phyloP scores from a whole-genome alignment of 2,113 vertebrate species.

The Corvus moneduloides region DNA sequence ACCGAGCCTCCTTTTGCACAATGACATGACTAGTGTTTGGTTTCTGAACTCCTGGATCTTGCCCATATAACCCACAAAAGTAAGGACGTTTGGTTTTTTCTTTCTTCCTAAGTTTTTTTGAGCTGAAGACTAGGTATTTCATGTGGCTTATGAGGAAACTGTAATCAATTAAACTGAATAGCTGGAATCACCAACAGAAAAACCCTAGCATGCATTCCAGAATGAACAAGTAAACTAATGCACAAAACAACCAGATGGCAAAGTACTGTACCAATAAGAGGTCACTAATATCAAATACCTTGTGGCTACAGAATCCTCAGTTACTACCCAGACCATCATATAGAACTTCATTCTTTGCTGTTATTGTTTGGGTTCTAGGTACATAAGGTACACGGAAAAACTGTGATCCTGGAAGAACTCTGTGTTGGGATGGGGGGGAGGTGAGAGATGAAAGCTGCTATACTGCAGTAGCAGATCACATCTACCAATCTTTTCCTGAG shows the following conservation, averaged over 20 bases:
- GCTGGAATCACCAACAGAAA: not conserved
- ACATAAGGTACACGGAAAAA: not conserved
- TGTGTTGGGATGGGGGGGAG: not conserved
- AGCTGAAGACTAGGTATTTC: not conserved
- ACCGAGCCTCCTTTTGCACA: not conserved
- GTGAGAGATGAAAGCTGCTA: not conserved
- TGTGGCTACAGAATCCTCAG: not conserved
- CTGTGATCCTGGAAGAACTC: not conserved
- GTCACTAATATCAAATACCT: not conserved
- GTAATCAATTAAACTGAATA: not conserved
- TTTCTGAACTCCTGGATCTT: not conserved
- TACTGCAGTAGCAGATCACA: not conserved
- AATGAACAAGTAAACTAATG: not conserved
- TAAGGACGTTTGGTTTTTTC: not conserved
- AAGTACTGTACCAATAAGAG: not conserved
- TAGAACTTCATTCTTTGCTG: not conserved
- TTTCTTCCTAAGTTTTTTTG: not conserved
- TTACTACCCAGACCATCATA: not conserved
- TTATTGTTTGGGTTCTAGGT: not conserved
- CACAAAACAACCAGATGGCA: not conserved
- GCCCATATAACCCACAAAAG: not conserved
- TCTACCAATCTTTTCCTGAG: conserved; percentile 18
- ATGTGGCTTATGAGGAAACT: conserved; percentile 8
- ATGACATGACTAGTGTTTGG: not conserved
- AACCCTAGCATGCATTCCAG: not conserved